Evolutionary conservation across 2,113 vertebrate genomes (phyloP), one percentile per base, ranked within the genome.

Genomic region (Myotis lucifugus): DNA sequence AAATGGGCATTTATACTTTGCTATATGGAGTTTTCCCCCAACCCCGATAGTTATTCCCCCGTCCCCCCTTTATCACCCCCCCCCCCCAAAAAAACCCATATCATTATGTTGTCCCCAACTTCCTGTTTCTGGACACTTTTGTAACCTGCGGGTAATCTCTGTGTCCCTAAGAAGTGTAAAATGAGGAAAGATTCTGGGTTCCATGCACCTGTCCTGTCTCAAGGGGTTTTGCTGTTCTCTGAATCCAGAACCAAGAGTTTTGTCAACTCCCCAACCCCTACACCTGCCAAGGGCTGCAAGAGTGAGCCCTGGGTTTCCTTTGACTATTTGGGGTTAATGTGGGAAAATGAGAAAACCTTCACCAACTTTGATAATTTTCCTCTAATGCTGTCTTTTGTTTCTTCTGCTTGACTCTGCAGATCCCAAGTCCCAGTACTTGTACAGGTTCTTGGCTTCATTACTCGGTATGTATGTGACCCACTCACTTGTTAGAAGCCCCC

Each of bases 371-470:
- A 50, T 69, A 23, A 72, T 50, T 37, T 78, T 32, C 56, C 15
- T 48, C 84, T 95, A 93, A 96, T 81, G 29, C 6, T 70, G 8
- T 67, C 10, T 83, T 91, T 74, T 74, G 27, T 95, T 88, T 96
- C 48, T 10, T 90, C n/a, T 95, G 13, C 52, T 96, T 96, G 48
- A 61, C 54, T 95, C 88, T 96, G 37, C 94, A 97, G 97, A 97
- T 76, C 94, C 88, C 78, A 97, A 97, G 93, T 91, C 92, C 61
- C 88, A 79, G 42, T 79, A 78, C 46, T 10, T 93, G 2, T 81
- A 88, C n/a, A 93, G 42, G 82, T 88, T 96, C 92, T 21, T 91
- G 64, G 46, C 14, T 78, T 69, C 96, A 0, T 25, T 6, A 29
- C 0, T 81, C n/a, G 96, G 97, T 97, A 97, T 6, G 96, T 97